Percentiles rank a stretch among this genome's conserved stretches.
These are phyloP conservation scores for Manis crassicaudata DNA, from an alignment of 2,797 vertebrate genomes.

Conservation along the genomic window DNA sequence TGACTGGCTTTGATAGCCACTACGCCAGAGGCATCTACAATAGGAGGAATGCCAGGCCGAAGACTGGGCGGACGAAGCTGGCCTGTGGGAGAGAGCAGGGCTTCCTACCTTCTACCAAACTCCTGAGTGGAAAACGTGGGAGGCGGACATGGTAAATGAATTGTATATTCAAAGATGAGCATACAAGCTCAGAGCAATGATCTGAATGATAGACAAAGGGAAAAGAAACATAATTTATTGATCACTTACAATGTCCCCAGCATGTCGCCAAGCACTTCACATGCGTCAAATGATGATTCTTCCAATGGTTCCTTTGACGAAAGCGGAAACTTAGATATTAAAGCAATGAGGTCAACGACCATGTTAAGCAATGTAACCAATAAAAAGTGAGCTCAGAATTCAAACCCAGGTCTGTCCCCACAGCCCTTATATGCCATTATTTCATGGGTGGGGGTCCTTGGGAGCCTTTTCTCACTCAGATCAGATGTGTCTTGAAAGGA, in stretches of 20 bases:
- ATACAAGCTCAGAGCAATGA: background rate
- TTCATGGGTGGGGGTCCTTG: accelerated
- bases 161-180: background rate
- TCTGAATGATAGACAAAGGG: background rate
- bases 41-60: background rate
- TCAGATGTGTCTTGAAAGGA: background rate
- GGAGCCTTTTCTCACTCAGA: background rate
- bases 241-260: background rate
- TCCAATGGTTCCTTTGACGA: background rate
- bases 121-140: background rate
- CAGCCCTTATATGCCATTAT: no score
- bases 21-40: accelerated
- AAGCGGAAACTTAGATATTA: background rate
- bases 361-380: background rate
- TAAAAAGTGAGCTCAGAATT: background rate
- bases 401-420: background rate
- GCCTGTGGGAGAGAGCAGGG: background rate
- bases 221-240: background rate
- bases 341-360: background rate
- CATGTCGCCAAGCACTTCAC: no score
- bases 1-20: background rate
- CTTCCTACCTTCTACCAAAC: background rate
- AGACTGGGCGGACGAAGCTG: background rate
- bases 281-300: background rate
- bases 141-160: background rate